phyloP scores from a whole-genome alignment of 2,888 invertebrate species.

The Kryphioiulus occultus region DNA sequence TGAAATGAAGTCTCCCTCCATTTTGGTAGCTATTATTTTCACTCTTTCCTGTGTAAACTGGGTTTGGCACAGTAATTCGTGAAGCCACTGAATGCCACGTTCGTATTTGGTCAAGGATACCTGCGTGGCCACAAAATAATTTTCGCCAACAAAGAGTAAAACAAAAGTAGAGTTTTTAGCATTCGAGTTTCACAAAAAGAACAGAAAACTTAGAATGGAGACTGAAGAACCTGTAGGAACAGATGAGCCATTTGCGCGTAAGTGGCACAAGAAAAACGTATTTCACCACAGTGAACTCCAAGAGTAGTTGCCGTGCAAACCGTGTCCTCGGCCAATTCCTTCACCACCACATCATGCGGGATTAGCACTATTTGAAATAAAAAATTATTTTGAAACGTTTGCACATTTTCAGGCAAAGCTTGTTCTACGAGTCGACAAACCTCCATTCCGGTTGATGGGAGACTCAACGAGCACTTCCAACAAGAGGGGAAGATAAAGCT shows the following conservation, averaged over 20 bases:
- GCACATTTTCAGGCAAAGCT: not conserved
- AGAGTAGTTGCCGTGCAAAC: constrained; percentile 70
- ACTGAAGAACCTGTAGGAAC: constrained; percentile 47
- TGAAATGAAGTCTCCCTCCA: constrained; percentile 77
- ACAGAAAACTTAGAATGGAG: too few relatives aligned
- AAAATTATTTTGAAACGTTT: not conserved
- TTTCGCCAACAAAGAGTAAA: not conserved
- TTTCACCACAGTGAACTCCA: constrained; percentile 63
- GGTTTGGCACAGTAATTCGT: constrained; percentile 76
- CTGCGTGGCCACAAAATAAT: constrained; percentile 62
- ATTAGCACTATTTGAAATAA: constrained; percentile 57
- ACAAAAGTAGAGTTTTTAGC: not conserved
- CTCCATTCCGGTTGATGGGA: constrained; percentile 68
- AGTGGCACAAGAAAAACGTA: constrained; percentile 48
- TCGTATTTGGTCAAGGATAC: constrained; percentile 79
- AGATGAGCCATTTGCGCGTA: constrained; percentile 50
- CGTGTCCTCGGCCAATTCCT: constrained; percentile 78
- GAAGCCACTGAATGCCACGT: constrained; percentile 77
- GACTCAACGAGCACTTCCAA: constrained; percentile 79
- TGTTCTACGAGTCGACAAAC: constrained; percentile 62
- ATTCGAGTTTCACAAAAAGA: not conserved
- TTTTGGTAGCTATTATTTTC: constrained; percentile 78
- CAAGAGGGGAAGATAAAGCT: constrained; percentile 78
- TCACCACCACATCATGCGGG: constrained; percentile 77
- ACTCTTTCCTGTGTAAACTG: constrained; percentile 77